phyloP scores from a whole-genome alignment of 2,888 invertebrate species.

The Pammene aurita region DNA sequence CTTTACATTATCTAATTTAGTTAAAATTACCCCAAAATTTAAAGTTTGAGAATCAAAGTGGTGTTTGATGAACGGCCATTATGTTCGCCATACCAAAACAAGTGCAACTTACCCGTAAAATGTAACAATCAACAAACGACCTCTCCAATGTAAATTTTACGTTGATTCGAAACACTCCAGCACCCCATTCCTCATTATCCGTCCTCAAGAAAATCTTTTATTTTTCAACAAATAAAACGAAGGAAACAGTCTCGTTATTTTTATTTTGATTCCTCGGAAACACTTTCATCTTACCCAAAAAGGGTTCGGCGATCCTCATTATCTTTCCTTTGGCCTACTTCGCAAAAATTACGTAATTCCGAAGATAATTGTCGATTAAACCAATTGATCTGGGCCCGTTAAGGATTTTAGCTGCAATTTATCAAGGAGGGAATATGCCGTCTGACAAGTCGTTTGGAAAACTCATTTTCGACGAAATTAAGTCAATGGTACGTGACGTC shows the following conservation, averaged over 20 bases:
- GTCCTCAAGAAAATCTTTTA: conserved; percentile 21
- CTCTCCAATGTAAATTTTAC: too few relatives aligned
- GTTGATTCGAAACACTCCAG: not conserved
- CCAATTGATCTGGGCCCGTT: conserved; percentile 33
- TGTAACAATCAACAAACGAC: too few relatives aligned
- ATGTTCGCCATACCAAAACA: too few relatives aligned
- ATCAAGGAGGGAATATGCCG: conserved; percentile 23
- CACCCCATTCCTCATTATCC: conserved; percentile 4
- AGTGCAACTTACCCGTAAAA: too few relatives aligned
- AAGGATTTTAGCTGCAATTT: conserved; percentile 31
- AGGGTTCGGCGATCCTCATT: conserved; percentile 28
- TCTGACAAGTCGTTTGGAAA: conserved; percentile 31
- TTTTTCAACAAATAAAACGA: conserved; percentile 25
- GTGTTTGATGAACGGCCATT: too few relatives aligned
- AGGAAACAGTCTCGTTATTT: conserved; percentile 33
- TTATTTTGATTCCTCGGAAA: conserved; percentile 35
- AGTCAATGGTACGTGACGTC: conserved; percentile 23
- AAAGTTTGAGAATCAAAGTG: too few relatives aligned
- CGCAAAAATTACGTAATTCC: conserved; percentile 33
- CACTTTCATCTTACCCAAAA: conserved; percentile 34
- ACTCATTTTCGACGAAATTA: conserved; percentile 36
- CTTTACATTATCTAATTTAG: too few relatives aligned
- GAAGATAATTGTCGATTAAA: conserved; percentile 39
- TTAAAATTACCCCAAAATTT: too few relatives aligned
- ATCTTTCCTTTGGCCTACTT: conserved; percentile 36